Evolutionary conservation across 1,140 invertebrate species (phyloP), one percentile per base, ranked within the genome.

Genomic region (Aleiodes sp.): DNA sequence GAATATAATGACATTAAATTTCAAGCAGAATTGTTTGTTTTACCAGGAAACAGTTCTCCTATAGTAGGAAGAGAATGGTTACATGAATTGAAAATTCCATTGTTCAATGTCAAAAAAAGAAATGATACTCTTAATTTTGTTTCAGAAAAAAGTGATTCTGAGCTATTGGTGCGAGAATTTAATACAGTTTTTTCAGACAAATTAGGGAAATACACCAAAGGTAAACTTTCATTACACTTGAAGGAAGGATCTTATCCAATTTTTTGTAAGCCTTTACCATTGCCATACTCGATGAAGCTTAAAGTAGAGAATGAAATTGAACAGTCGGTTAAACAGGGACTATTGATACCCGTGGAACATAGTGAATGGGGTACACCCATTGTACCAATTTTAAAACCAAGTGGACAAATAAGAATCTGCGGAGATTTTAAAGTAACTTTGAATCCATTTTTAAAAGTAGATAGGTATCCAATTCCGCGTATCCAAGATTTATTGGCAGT

Each of bases 391-490:
- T 33, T 74, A 12, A 84, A 84, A 14, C 19, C 6, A 12, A 62
- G 46, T 33, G 59, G 67, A 24, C 21, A 73, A 28, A 71, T 77
- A 39, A 19, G 78, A 28, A 60, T 77, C n/a, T 82, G 81, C 69
- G 82, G 77, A 0, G 79, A 85, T 72, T 86, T 70, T 75, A 83
- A 84, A 65, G 68, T 82, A 24, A 85, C 80, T 4, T 28, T 86
- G 10, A 88, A 87, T 71, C 75, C 71, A 41, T 60, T 71, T 59
- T 62, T 82, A 21, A 16, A 68, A 31, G 67, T 73, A 19, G 70
- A 76, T 62, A 71, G 78, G 46, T 75, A 83, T 71, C 82, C 79
- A 10, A 70, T 85, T 19, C 82, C 80, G 0, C 63, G 70, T 31
- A 71, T 76, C 14, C 76, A 79, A 16, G 82, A 84, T 69, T 64